Conservation (phyloP, 2,113 vertebrate species). For the Narcine bancroftii region DNA sequence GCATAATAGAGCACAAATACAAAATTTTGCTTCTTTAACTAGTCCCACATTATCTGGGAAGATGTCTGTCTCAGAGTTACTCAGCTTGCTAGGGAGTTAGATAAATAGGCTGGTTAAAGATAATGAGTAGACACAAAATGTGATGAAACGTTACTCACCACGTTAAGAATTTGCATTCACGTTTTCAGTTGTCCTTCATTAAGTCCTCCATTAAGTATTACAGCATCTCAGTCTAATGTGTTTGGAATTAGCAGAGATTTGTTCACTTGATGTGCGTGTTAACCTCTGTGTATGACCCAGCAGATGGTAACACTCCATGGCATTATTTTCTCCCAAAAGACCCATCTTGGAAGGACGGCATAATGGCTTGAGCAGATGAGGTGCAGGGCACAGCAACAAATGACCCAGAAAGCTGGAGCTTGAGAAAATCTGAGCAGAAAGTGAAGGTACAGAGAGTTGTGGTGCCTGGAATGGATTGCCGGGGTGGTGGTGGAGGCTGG, state of each 20-base stretch:
- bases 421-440: not conserved
- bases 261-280: not conserved
- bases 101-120: not conserved
- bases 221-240: not conserved
- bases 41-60: not conserved
- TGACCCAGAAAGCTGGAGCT: not conserved
- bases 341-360: not conserved
- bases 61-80: not conserved
- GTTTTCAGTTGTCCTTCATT: not conserved
- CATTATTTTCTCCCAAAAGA: not conserved
- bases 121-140: not conserved
- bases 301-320: not conserved
- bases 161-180: not conserved
- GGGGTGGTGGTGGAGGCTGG: too few species aligned
- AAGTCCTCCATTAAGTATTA: not conserved
- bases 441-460: too few species aligned
- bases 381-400: not conserved
- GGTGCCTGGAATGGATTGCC: too few species aligned
- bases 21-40: not conserved
- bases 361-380: not conserved
- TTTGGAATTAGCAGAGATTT: conserved; percentile 23
- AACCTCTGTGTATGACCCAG: not conserved
- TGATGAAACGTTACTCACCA: not conserved
- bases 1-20: not conserved
- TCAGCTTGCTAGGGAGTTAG: not conserved